Conservation (phyloP, 2,113 vertebrate species). For the Corythornis cristatus region DNA sequence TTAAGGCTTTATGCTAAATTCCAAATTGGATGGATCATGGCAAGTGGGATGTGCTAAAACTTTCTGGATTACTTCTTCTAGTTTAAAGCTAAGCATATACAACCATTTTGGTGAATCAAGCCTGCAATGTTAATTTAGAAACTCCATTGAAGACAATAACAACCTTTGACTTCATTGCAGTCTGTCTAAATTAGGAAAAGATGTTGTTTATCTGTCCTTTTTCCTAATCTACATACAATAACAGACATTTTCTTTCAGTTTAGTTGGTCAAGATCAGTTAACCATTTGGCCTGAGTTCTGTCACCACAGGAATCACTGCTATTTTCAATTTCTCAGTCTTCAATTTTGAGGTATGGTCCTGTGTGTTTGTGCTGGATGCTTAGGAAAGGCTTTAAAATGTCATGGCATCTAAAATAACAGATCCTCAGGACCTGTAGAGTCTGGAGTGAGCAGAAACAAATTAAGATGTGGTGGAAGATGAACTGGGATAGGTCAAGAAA, state of each 20-base stretch:
- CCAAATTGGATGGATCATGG: background rate
- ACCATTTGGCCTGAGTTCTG: background rate
- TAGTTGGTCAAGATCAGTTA: background rate
- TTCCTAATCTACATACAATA: background rate
- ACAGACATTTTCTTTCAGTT: background rate
- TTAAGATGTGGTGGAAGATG: background rate
- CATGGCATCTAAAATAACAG: background rate
- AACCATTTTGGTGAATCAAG: background rate
- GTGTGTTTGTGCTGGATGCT: background rate
- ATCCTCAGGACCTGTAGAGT: background rate
- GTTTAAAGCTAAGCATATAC: background rate
- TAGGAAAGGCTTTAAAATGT: background rate
- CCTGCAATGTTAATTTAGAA: background rate
- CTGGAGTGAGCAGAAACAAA: background rate
- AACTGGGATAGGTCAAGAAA: background rate
- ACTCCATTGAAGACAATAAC: background rate
- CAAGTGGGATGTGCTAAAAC: background rate
- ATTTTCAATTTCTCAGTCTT: background rate
- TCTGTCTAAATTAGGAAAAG: constrained; percentile 19
- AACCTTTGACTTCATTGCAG: background rate
- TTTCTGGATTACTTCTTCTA: background rate
- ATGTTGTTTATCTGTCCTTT: constrained; percentile 12
- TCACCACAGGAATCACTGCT: background rate
- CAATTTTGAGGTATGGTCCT: background rate
- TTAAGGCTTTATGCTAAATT: accelerated